Conservation (phyloP, 2,797 vertebrate genomes). For the Gallinago stenura region DNA sequence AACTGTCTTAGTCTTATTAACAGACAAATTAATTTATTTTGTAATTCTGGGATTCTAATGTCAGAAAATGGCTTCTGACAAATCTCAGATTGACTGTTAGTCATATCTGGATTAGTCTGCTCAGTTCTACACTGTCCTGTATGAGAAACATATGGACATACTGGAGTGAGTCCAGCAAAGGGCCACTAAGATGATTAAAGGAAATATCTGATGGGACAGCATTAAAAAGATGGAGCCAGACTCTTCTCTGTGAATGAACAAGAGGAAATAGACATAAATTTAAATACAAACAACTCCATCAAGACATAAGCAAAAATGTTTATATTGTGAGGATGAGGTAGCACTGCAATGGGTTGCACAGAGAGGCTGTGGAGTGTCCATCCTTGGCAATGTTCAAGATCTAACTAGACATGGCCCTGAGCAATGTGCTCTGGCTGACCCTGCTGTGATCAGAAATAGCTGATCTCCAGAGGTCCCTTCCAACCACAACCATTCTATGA, state of each 20-base stretch:
- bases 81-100: not conserved
- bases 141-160: not conserved
- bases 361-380: not conserved
- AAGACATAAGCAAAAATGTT: not conserved
- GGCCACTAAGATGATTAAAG: not conserved
- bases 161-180: conserved; percentile 20
- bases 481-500: not conserved
- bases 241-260: not conserved
- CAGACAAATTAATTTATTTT: not conserved
- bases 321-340: not conserved
- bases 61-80: not conserved
- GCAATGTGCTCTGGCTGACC: not conserved
- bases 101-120: not conserved
- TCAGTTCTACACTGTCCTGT: not conserved
- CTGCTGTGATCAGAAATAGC: not conserved
- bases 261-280: not conserved
- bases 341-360: not conserved
- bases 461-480: not conserved
- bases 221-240: not conserved
- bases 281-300: not conserved
- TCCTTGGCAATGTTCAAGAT: not conserved
- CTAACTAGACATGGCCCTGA: not conserved
- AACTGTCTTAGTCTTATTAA: not conserved
- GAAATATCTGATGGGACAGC: not conserved
- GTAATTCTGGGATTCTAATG: not conserved